Conservation (phyloP, 2,113 vertebrate genomes). For the Sylvia atricapilla region DNA sequence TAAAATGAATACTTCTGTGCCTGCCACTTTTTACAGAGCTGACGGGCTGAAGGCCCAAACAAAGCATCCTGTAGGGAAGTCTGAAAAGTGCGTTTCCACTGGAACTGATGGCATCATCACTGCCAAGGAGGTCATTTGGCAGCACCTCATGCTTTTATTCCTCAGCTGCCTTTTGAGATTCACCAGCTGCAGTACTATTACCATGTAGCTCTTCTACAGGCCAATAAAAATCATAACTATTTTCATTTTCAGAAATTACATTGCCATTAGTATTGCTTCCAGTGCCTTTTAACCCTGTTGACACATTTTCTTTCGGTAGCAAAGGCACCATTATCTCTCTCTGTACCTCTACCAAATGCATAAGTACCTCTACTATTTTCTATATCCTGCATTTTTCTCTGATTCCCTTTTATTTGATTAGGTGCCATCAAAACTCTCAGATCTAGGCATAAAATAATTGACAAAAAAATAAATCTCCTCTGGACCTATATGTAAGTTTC, state of each 20-base stretch:
- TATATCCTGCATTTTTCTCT: background rate
- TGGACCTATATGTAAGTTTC: background rate
- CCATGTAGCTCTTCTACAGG: background rate
- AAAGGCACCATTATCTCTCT: background rate
- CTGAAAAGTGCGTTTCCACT: background rate
- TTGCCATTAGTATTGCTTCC: background rate
- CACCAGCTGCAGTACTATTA: slow-evolving; percentile 30
- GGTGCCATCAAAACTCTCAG: background rate
- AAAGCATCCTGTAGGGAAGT: background rate
- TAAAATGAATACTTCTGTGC: background rate
- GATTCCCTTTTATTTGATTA: background rate
- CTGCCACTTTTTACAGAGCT: background rate
- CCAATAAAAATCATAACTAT: slow-evolving; percentile 30
- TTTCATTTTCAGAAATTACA: slow-evolving; percentile 49
- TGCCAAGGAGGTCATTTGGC: background rate
- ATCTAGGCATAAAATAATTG: background rate
- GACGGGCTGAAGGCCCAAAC: background rate
- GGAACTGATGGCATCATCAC: background rate
- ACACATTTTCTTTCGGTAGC: background rate
- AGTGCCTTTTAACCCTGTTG: slow-evolving; percentile 18
- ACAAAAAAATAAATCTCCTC: background rate
- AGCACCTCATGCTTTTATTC: background rate
- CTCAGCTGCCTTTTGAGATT: slow-evolving; percentile 16
- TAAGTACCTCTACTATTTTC: background rate
- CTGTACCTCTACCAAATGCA: background rate